These are phyloP conservation scores for Aplochiton taeniatus DNA, from an alignment of 2,797 vertebrate genomes.

Conservation along the genomic window DNA sequence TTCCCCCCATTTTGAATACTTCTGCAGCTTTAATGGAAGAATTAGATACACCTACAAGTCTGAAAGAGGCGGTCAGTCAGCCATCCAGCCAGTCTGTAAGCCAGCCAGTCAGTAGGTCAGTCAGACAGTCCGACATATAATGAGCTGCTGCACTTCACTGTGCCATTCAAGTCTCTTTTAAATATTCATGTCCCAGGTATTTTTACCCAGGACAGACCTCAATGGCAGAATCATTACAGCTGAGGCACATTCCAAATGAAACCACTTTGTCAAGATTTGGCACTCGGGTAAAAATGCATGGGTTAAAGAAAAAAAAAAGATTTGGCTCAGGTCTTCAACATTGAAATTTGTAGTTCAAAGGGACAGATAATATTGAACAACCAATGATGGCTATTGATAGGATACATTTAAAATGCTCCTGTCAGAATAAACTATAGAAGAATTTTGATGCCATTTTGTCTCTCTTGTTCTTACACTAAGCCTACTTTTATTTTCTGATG, in stretches of 20 bases:
- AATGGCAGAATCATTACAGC: conserved; percentile 31
- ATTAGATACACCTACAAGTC: too few species aligned
- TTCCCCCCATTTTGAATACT: too few species aligned
- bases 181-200: conserved; percentile 60
- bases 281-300: conserved; percentile 5
- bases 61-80: neutral
- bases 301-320: neutral
- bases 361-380: neutral
- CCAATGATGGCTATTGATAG: too few species aligned
- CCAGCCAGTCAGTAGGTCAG: neutral
- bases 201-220: conserved; percentile 53
- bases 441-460: too few species aligned
- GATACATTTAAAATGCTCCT: too few species aligned
- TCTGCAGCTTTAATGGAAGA: too few species aligned
- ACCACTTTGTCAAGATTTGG: conserved; percentile 25
- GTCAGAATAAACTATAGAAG: too few species aligned
- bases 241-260: conserved; percentile 8
- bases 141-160: neutral
- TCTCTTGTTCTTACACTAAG: too few species aligned
- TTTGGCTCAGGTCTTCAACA: neutral
- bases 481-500: too few species aligned
- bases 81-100: neutral
- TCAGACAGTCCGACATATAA: too few species aligned
- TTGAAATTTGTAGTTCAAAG: conserved; percentile 1
- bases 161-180: conserved; percentile 30